These are phyloP conservation scores for Poecile atricapillus DNA, from an alignment of 2,113 vertebrate species.

Conservation along the genomic window DNA sequence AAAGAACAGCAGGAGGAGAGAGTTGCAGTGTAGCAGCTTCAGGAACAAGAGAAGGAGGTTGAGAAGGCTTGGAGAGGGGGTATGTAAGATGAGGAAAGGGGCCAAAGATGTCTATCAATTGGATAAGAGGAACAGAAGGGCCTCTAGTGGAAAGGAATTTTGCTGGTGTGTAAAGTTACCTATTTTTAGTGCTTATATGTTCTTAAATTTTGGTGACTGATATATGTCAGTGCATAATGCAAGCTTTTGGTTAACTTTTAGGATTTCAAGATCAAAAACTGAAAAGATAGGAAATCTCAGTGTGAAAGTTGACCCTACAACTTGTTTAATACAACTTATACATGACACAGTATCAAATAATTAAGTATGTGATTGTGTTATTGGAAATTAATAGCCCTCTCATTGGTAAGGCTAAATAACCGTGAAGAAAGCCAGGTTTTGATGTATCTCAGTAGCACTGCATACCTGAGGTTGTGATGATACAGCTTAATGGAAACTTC, in stretches of 20 bases:
- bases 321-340: neutral
- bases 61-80: neutral
- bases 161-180: neutral
- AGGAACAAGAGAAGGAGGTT: neutral
- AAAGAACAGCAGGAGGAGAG: neutral
- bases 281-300: neutral
- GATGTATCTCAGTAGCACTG: neutral
- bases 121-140: neutral
- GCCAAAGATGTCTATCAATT: accelerated
- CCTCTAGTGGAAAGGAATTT: neutral
- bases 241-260: neutral
- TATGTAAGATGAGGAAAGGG: neutral
- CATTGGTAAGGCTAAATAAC: neutral
- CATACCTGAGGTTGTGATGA: neutral
- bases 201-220: neutral
- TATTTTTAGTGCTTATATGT: neutral
- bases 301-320: neutral
- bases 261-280: neutral
- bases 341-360: neutral
- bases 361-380: neutral
- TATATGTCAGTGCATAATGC: neutral
- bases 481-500: neutral
- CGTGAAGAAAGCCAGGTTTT: neutral
- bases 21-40: neutral
- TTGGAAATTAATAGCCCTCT: neutral